A percentile compares a stretch with the other conserved stretches of the same genome.
These are phyloP conservation scores for Galerucella calmariensis DNA, from an alignment of 2,888 invertebrate genomes.

Conservation along the genomic window DNA sequence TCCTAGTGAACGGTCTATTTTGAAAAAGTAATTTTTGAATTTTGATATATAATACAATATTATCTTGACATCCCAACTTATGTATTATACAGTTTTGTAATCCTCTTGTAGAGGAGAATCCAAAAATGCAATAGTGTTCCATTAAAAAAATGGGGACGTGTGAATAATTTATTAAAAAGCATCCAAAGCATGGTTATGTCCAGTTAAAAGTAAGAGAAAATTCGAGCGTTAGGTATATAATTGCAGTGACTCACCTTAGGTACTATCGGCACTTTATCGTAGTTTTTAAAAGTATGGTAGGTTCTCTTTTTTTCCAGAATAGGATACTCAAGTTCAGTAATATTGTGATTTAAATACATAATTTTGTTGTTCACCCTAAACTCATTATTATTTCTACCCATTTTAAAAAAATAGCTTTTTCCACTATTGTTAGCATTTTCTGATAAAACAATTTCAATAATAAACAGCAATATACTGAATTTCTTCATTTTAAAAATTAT, in stretches of 20 bases:
- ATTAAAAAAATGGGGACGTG: too few species aligned
- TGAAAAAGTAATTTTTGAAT: too few species aligned
- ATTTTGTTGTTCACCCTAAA: constrained; percentile 53
- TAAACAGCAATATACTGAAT: constrained; percentile 4
- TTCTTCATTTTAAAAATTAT: constrained; percentile 14
- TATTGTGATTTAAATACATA: constrained; percentile 51
- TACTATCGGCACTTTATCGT: constrained; percentile 2
- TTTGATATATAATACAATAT: too few species aligned
- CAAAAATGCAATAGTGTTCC: too few species aligned
- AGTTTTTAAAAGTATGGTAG: not conserved
- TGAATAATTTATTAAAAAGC: too few species aligned
- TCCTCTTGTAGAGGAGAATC: too few species aligned
- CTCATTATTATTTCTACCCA: constrained; percentile 53
- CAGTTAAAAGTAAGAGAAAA: too few species aligned
- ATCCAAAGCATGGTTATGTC: too few species aligned
- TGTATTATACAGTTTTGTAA: too few species aligned
- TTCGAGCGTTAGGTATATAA: not conserved
- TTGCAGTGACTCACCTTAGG: constrained; percentile 23
- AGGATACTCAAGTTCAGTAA: constrained; percentile 47
- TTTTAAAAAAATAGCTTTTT: constrained; percentile 55
- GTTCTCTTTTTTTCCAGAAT: constrained; percentile 30
- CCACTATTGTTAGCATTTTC: constrained; percentile 30
- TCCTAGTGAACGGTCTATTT: too few species aligned
- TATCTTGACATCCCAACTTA: too few species aligned
- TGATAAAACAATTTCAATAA: constrained; percentile 10